These are phyloP conservation scores for Poecilobothrus nobilitatus DNA, from an alignment of 2,888 invertebrate species.

Conservation along the genomic window DNA sequence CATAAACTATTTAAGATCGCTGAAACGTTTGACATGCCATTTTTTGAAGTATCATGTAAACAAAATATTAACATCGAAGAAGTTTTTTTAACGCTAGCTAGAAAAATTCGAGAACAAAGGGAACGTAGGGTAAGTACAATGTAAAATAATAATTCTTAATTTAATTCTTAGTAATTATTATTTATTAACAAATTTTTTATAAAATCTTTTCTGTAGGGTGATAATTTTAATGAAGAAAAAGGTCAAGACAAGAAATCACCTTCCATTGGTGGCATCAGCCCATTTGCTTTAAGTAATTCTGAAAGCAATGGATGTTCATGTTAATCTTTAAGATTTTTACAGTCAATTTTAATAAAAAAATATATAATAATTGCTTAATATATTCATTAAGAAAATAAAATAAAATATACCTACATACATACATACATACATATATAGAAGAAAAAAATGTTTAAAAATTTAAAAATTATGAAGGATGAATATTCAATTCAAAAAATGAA, in stretches of 20 bases:
- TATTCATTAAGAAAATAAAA: not conserved
- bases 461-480: not conserved
- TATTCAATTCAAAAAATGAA: not conserved
- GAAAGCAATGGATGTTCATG: conserved; percentile 44
- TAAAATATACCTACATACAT: no score
- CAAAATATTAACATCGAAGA: conserved; percentile 78
- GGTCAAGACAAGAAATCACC: conserved; percentile 41
- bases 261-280: conserved; percentile 40
- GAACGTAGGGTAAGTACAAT: conserved; percentile 56
- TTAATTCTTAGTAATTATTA: not conserved
- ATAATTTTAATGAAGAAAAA: conserved; percentile 44
- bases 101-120: conserved; percentile 73
- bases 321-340: conserved; percentile 27
- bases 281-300: conserved; percentile 40
- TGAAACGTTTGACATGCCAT: conserved; percentile 79
- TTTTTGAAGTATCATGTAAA: conserved; percentile 82
- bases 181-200: no score
- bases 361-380: not conserved
- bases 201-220: no score
- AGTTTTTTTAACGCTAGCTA: conserved; percentile 69
- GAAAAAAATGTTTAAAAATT: not conserved
- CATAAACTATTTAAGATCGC: no score
- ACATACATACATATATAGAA: no score
- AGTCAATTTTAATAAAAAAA: conserved; percentile 1
- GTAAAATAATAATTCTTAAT: not conserved